These are phyloP conservation scores for Pipistrellus nathusii DNA, from an alignment of 2,797 vertebrate genomes.

Conservation along the genomic window DNA sequence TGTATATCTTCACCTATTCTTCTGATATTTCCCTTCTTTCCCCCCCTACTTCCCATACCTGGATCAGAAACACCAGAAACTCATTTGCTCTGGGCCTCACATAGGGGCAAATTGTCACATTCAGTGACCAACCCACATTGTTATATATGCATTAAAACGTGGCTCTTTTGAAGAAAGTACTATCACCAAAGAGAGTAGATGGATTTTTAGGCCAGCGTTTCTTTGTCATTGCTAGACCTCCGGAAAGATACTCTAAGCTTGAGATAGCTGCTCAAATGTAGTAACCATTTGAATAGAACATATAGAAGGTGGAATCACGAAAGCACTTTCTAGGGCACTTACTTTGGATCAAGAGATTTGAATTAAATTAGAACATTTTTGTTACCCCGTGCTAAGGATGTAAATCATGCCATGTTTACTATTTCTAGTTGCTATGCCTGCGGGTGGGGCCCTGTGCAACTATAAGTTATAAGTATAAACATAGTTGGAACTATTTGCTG, in stretches of 20 bases:
- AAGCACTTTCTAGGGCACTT: background rate
- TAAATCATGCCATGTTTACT: conserved; percentile 19
- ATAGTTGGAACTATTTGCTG: conserved; percentile 52
- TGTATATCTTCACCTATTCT: background rate
- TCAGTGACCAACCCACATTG: background rate
- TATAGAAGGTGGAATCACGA: background rate
- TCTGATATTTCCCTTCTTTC: background rate
- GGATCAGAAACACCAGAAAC: background rate
- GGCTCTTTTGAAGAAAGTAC: conserved; percentile 24
- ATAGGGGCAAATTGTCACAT: background rate
- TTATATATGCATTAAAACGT: background rate
- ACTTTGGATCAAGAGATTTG: conserved; percentile 36
- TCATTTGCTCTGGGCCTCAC: background rate
- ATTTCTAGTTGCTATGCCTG: conserved; percentile 43
- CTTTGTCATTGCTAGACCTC: background rate
- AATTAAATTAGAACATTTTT: conserved; percentile 57
- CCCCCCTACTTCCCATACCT: background rate
- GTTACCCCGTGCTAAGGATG: background rate
- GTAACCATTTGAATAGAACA: background rate
- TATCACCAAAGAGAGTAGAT: background rate
- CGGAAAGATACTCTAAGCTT: background rate
- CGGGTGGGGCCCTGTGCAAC: background rate
- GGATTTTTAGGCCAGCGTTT: background rate
- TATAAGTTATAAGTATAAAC: conserved; percentile 45
- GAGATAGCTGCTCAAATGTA: background rate